Percentiles rank a stretch among this genome's conserved stretches.
phyloP scores from a whole-genome alignment of 2,113 vertebrate genomes.

The Silurus asotus region DNA sequence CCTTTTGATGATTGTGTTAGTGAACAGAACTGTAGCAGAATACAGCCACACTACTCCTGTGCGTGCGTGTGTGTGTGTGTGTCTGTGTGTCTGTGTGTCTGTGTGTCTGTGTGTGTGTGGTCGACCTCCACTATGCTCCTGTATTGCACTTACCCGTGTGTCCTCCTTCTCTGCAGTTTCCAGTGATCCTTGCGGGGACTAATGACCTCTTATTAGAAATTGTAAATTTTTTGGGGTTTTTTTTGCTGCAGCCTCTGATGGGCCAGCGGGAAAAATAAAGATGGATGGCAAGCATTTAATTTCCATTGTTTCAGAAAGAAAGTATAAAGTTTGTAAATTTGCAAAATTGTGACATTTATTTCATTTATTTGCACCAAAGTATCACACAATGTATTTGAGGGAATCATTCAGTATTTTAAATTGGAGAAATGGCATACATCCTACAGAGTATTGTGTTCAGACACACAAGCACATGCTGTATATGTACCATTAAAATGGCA shows the following conservation, averaged over 20 bases:
- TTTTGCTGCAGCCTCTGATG: constrained; percentile 22
- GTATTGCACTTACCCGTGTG: constrained; percentile 20
- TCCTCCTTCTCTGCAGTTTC: background rate
- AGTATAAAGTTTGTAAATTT: constrained; percentile 55
- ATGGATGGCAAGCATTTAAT: constrained; percentile 35
- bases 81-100: no score
- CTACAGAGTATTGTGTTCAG: background rate
- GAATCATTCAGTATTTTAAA: background rate
- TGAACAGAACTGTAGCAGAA: constrained; percentile 23
- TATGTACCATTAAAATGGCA: background rate
- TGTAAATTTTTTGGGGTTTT: constrained; percentile 19
- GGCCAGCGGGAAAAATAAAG: background rate
- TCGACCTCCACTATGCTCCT: background rate
- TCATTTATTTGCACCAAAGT: background rate
- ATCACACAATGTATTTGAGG: background rate
- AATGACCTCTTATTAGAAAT: constrained; percentile 11
- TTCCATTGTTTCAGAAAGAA: constrained; percentile 46
- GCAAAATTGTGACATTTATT: background rate
- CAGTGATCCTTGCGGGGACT: background rate
- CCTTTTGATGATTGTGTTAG: constrained; percentile 6
- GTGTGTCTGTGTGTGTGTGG: background rate
- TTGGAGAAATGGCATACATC: background rate
- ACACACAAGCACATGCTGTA: background rate
- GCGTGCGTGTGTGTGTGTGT: background rate
- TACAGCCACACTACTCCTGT: background rate